phyloP scores from a whole-genome alignment of 2,797 vertebrate genomes.

The Philypnodon macrostomus region DNA sequence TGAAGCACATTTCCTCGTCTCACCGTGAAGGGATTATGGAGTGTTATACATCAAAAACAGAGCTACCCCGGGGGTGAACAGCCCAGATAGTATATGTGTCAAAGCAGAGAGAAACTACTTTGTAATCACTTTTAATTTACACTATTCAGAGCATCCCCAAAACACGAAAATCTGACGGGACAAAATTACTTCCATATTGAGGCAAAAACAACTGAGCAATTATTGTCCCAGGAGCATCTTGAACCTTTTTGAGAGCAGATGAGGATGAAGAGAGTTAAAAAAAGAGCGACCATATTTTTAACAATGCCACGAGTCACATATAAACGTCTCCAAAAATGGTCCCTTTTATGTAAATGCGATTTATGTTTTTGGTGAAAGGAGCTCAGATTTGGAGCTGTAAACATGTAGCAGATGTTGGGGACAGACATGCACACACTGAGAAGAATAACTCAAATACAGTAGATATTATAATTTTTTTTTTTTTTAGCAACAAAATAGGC shows the following conservation, averaged over 20 bases:
- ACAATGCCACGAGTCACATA: constrained; percentile 55
- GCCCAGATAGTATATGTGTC: constrained; percentile 43
- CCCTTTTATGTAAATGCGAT: constrained; percentile 58
- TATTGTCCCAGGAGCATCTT: constrained; percentile 51
- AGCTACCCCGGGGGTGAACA: constrained; percentile 15
- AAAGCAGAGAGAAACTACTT: constrained; percentile 42
- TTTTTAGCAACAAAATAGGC: too few species aligned
- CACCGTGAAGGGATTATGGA: constrained; percentile 24
- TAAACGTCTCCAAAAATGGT: constrained; percentile 60
- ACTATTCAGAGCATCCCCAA: constrained; percentile 40
- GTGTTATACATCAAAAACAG: constrained; percentile 37
- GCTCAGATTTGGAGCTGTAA: constrained; percentile 42
- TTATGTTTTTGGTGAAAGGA: constrained; percentile 57
- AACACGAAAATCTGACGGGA: constrained; percentile 53
- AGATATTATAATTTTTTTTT: too few species aligned
- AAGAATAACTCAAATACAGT: too few species aligned
- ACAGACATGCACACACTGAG: constrained; percentile 17
- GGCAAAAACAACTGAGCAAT: constrained; percentile 36
- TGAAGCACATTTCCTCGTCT: constrained; percentile 23
- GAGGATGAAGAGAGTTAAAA: constrained; percentile 26
- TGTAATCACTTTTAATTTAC: constrained; percentile 65
- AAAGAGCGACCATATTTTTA: constrained; percentile 43
- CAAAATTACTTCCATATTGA: constrained; percentile 64
- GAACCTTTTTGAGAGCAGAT: constrained; percentile 56
- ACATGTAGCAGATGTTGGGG: constrained; percentile 66